These are phyloP conservation scores for Tinea trinotella DNA, from an alignment of 2,888 invertebrate species.

Conservation along the genomic window DNA sequence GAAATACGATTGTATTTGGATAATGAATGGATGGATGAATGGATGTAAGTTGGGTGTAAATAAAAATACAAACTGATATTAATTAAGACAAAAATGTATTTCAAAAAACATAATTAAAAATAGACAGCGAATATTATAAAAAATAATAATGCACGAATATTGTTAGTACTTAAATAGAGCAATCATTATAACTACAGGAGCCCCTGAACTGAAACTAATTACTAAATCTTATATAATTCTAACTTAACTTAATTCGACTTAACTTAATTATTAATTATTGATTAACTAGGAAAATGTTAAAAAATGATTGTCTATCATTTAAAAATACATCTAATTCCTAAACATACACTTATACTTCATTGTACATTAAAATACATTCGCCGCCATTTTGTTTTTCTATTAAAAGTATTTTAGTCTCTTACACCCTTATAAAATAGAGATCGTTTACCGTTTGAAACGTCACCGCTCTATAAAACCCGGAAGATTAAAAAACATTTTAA, in stretches of 20 bases:
- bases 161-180: neutral
- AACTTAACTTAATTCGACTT: neutral
- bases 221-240: neutral
- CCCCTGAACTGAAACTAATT: neutral
- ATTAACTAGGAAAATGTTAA: no score
- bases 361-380: neutral
- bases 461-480: no score
- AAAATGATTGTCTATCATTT: neutral
- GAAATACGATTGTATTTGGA: no score
- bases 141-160: no score
- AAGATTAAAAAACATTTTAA: no score
- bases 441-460: neutral
- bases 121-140: no score
- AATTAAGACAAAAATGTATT: no score
- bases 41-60: no score
- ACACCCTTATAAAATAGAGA: neutral
- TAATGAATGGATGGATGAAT: no score
- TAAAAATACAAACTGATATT: no score
- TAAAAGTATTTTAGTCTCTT: neutral
- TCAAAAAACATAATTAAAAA: neutral
- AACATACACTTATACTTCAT: neutral
- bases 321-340: neutral
- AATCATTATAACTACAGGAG: neutral
- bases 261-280: neutral
- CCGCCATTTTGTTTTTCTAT: neutral